Evolutionary conservation across 2,888 invertebrate species (phyloP), one percentile per base, ranked within the genome.

Genomic region (Sinopyrophorus schimmeli): DNA sequence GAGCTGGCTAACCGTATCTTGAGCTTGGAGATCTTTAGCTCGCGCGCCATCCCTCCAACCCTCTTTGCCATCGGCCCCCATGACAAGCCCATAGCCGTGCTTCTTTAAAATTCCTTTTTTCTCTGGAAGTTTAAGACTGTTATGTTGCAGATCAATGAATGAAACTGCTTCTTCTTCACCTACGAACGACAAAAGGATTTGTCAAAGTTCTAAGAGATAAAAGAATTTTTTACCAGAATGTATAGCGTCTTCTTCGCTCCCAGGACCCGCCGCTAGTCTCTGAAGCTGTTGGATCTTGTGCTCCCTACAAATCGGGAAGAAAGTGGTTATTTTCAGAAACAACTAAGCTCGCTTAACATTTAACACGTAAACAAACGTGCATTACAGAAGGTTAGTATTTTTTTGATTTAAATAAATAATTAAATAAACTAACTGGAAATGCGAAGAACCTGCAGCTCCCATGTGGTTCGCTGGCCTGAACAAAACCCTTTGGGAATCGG

Each of bases 71-170:
- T 86, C 85, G 62, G 78, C 77, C 60, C 78, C 77, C 62, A 83
- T 79, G 63, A 86, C 83, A 61, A 87, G 84, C 62, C 89, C 86
- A 63, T 89, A 89, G 65, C 81, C 83, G 72, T 80, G 82, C 76
- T 92, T 92, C 80, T 93, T 93, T 68, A 93, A 81, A 71, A 93
- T 93, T 49, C 93, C 93, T 75, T 92, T 93, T 76, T 92, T 92
- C 77, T 92, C 92, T 63, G 90, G 89, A 60, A 87, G 77, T 72
- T 88, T 87, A 70, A 86, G 80, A 66, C 83, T 86, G 75, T 87
- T 88, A 52, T 84, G 82, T 58, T 83, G 83, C 42, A 89, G 80
- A 74, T 89, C 89, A 70, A 90, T 87, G 75, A 90, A 89, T 47
- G 89, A 87, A 64, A 89, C 86, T 53, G 79, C 78, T 70, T 89